Conservation (phyloP, 2,888 invertebrate genomes). For the Hemaris fuciformis region DNA sequence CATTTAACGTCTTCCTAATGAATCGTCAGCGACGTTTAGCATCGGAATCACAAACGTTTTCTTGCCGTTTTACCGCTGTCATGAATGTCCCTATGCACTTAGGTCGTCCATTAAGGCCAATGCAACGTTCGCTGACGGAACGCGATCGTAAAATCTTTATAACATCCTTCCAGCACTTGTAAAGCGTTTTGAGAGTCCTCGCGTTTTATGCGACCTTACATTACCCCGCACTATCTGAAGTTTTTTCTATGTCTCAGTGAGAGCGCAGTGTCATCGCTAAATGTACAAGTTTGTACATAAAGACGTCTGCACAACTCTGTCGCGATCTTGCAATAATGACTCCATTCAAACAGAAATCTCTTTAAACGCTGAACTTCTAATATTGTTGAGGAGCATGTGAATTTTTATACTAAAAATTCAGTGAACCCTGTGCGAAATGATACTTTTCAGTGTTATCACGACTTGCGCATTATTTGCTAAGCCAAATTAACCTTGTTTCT, state of each 20-base stretch:
- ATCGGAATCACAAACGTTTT: slow-evolving; percentile 52
- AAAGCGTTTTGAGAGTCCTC: slow-evolving; percentile 75
- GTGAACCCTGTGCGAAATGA: neutral
- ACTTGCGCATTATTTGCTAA: neutral
- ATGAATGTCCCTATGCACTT: slow-evolving; percentile 80
- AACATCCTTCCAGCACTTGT: slow-evolving; percentile 81
- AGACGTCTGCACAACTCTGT: slow-evolving; percentile 46
- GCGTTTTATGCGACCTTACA: slow-evolving; percentile 69
- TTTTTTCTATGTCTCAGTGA: slow-evolving; percentile 48
- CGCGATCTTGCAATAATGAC: slow-evolving; percentile 39
- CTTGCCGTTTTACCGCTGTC: slow-evolving; percentile 62
- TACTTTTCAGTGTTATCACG: neutral
- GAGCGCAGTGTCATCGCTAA: slow-evolving; percentile 40
- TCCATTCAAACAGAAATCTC: slow-evolving; percentile 51
- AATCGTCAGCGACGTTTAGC: slow-evolving; percentile 46
- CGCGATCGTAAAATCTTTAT: slow-evolving; percentile 80
- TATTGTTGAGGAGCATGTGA: slow-evolving; percentile 12
- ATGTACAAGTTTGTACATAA: slow-evolving; percentile 53
- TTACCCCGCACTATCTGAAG: slow-evolving; percentile 57
- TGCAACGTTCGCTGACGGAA: slow-evolving; percentile 76
- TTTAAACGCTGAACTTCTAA: slow-evolving; percentile 13
- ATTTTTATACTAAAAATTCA: neutral
- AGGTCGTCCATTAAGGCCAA: slow-evolving; percentile 78
- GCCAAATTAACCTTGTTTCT: neutral
- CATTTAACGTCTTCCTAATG: slow-evolving; percentile 45